Evolutionary conservation across 2,888 invertebrate species (phyloP).

Genomic region (Brachylomia viminalis): DNA sequence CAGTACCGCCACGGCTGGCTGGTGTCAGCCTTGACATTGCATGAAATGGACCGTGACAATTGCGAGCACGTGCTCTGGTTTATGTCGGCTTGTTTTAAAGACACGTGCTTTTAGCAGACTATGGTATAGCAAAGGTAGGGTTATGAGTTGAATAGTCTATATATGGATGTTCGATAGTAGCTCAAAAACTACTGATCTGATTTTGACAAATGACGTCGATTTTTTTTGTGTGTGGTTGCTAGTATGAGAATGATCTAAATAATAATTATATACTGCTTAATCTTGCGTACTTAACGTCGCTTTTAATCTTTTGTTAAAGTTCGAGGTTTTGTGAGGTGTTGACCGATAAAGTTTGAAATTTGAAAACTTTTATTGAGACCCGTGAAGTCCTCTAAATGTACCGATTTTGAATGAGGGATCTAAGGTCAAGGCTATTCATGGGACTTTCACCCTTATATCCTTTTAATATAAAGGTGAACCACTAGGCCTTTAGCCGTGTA

Average conservation of each 20-base stretch:
- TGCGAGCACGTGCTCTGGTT: slow-evolving; percentile 27
- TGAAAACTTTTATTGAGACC: background rate
- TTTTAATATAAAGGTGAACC: background rate
- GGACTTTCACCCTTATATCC: background rate
- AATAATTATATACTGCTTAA: background rate
- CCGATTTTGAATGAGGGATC: background rate
- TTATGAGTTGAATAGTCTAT: background rate
- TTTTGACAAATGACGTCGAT: background rate
- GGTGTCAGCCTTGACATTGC: slow-evolving; percentile 66
- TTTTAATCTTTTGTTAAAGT: background rate
- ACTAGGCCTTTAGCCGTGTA: background rate
- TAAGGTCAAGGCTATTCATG: too few relatives aligned
- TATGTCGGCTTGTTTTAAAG: slow-evolving; percentile 6
- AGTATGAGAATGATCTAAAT: too few relatives aligned
- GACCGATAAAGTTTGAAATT: background rate
- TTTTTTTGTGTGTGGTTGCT: background rate
- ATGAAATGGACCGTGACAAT: slow-evolving; percentile 56
- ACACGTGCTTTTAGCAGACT: background rate
- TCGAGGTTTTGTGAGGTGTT: background rate
- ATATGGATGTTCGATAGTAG: background rate
- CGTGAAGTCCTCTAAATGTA: background rate
- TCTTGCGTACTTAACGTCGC: background rate
- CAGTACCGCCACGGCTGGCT: slow-evolving; percentile 35
- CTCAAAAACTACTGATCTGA: background rate
- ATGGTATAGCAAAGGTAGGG: too few relatives aligned